phyloP scores from a whole-genome alignment of 2,888 invertebrate species.

The Troglohyphantes excavatus region DNA sequence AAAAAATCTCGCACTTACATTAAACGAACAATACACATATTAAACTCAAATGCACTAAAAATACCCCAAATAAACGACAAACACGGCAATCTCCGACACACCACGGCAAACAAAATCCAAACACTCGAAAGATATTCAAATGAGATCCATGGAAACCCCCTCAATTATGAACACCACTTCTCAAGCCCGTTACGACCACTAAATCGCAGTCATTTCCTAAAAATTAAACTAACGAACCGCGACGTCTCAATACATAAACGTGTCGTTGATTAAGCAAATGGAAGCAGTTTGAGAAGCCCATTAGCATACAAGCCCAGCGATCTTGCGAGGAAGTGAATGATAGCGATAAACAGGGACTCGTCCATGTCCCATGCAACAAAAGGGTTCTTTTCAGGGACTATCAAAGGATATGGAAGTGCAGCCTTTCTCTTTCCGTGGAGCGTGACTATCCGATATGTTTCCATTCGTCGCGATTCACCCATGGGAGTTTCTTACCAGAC shows the following conservation, averaged over 20 bases:
- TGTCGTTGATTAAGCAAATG: slow-evolving; percentile 47
- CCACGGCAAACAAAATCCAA: not conserved
- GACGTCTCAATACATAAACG: slow-evolving; percentile 31
- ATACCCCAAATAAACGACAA: no score
- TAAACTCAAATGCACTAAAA: no score
- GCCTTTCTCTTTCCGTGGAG: slow-evolving; percentile 6
- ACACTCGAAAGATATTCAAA: not conserved
- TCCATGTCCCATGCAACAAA: slow-evolving; percentile 18
- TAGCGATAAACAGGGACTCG: slow-evolving; percentile 14
- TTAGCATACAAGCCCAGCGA: slow-evolving; percentile 25
- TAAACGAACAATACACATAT: no score
- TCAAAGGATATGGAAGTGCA: slow-evolving; percentile 35
- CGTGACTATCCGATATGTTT: slow-evolving; percentile 27
- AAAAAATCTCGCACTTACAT: no score
- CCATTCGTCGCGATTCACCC: slow-evolving; percentile 20
- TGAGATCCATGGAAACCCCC: not conserved
- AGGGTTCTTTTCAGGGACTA: slow-evolving; percentile 25
- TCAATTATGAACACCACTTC: not conserved
- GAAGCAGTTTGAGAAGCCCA: slow-evolving; percentile 31
- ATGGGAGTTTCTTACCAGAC: not conserved
- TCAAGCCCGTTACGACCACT: not conserved
- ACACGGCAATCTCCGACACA: no score
- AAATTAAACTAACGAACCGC: slow-evolving; percentile 26
- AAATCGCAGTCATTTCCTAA: slow-evolving; percentile 24
- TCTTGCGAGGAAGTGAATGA: slow-evolving; percentile 8